Evolutionary conservation across 2,797 vertebrate genomes (phyloP).

Genomic region (Anniella stebbinsi): DNA sequence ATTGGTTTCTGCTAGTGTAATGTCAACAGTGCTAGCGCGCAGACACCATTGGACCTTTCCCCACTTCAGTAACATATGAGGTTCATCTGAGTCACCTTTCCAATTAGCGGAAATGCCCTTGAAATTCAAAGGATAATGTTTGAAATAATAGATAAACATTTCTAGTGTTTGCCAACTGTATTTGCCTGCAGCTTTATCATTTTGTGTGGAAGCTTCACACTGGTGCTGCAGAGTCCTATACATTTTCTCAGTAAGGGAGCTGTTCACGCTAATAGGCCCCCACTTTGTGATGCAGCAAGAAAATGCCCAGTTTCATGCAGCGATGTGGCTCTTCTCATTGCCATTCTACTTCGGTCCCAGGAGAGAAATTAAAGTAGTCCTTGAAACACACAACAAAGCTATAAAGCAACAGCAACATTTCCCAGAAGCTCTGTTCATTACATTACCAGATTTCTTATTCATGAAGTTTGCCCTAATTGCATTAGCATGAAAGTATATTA

Average conservation of each 20-base stretch:
- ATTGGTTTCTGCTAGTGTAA: too few species aligned
- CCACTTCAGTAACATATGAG: neutral
- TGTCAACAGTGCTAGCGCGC: too few species aligned
- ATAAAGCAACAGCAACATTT: slow-evolving; percentile 64
- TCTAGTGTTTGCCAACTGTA: slow-evolving; percentile 28
- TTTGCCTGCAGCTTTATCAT: neutral
- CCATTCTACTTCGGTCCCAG: slow-evolving; percentile 33
- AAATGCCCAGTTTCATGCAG: neutral
- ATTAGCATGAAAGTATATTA: slow-evolving; percentile 58
- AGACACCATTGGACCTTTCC: neutral
- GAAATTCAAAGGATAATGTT: neutral
- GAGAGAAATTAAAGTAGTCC: slow-evolving; percentile 57
- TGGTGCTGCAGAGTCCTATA: slow-evolving; percentile 3
- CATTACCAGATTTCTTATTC: slow-evolving; percentile 67
- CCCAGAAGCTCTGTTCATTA: slow-evolving; percentile 63
- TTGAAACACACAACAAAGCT: slow-evolving; percentile 52
- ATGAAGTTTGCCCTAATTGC: slow-evolving; percentile 66
- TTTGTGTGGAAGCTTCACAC: neutral
- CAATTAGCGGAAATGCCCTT: neutral
- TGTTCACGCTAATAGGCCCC: slow-evolving; percentile 1
- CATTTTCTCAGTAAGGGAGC: neutral
- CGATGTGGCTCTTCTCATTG: neutral
- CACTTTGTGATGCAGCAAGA: neutral
- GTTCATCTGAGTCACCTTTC: too few species aligned
- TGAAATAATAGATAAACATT: slow-evolving; percentile 42